phyloP scores from a whole-genome alignment of 2,113 vertebrate species.

The Perca schrenkii region DNA sequence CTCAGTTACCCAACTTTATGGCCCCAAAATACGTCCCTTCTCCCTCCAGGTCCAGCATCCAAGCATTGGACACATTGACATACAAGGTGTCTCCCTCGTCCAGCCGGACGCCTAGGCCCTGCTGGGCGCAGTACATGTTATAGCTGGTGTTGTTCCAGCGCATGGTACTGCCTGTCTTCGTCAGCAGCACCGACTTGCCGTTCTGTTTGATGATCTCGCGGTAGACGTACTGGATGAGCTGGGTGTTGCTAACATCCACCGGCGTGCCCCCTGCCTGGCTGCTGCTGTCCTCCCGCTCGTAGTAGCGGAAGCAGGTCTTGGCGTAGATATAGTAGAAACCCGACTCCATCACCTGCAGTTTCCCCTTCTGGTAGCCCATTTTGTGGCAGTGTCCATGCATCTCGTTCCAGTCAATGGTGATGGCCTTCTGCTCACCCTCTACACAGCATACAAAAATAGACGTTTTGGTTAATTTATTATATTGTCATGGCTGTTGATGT shows the following conservation, averaged over 20 bases:
- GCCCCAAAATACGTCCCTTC: slow-evolving; percentile 95
- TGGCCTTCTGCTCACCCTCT: slow-evolving; percentile 60
- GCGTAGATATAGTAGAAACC: slow-evolving; percentile 97
- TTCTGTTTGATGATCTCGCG: slow-evolving; percentile 88
- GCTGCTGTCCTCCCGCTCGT: slow-evolving; percentile 55
- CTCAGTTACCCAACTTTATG: slow-evolving; percentile 92
- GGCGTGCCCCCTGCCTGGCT: slow-evolving; percentile 35
- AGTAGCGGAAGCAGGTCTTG: slow-evolving; percentile 95
- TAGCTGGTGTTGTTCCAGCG: slow-evolving; percentile 89
- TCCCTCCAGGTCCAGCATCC: slow-evolving; percentile 89
- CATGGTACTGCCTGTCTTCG: slow-evolving; percentile 95
- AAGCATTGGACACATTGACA: slow-evolving; percentile 92
- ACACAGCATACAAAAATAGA: not conserved
- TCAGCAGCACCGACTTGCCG: slow-evolving; percentile 81
- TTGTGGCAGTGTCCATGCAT: slow-evolving; percentile 69
- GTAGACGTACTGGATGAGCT: slow-evolving; percentile 92
- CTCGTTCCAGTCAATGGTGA: slow-evolving; percentile 89
- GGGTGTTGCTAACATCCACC: slow-evolving; percentile 85
- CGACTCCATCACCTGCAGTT: slow-evolving; percentile 88
- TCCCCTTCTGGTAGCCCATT: slow-evolving; percentile 84
- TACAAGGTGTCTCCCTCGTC: slow-evolving; percentile 89
- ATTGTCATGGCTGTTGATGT: too few relatives aligned
- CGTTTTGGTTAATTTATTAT: not conserved
- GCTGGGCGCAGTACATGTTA: slow-evolving; percentile 96
- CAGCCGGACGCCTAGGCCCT: slow-evolving; percentile 91